Percentiles rank a stretch among this genome's conserved stretches.
Evolutionary conservation across 2,797 vertebrate genomes (phyloP).

Genomic region (Danio choprae): DNA sequence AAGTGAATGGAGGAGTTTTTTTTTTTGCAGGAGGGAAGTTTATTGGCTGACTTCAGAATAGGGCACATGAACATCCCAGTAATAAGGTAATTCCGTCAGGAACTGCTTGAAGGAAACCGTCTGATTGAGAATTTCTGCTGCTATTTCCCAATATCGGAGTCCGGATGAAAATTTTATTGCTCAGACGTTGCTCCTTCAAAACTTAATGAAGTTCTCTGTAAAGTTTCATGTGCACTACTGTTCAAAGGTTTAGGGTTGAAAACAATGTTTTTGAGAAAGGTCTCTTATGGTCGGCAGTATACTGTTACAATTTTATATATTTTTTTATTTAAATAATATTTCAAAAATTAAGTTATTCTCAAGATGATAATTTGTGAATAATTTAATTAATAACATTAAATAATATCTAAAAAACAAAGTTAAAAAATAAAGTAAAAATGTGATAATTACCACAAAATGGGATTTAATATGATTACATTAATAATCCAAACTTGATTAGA

Average conservation of each 20-base stretch:
- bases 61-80: constrained; percentile 21
- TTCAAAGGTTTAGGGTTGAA: neutral
- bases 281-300: neutral
- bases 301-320: neutral
- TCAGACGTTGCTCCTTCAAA: constrained; percentile 12
- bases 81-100: constrained; percentile 32
- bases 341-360: no score
- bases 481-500: no score
- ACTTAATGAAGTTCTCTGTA: neutral
- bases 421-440: no score
- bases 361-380: no score
- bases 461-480: no score
- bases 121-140: constrained; percentile 20
- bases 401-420: no score
- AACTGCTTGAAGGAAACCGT: constrained; percentile 4
- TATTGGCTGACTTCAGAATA: constrained; percentile 23
- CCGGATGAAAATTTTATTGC: neutral
- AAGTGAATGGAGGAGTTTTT: constrained; percentile 1
- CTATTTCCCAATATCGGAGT: constrained; percentile 10
- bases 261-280: neutral
- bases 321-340: no score
- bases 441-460: no score
- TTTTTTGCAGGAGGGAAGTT: constrained; percentile 1
- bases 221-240: neutral
- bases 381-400: no score